These are phyloP conservation scores for Trididemnum clinides DNA, from an alignment of 23 tunicate genomes.

Conservation along the genomic window DNA sequence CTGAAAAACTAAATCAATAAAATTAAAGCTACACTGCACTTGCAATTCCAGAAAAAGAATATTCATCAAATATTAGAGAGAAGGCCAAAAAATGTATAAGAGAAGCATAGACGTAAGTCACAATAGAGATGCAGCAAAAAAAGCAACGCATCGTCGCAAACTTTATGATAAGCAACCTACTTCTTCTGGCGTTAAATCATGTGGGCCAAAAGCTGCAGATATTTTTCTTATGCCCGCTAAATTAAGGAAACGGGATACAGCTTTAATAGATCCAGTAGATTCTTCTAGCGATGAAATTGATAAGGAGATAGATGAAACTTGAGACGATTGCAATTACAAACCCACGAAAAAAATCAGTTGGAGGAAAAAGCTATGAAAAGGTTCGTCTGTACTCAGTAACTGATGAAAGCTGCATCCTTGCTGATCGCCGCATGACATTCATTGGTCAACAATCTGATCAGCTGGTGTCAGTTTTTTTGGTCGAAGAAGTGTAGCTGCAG, in stretches of 20 bases:
- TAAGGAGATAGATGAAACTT: no score
- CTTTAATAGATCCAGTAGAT: neutral
- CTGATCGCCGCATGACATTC: slow-evolving; percentile 1
- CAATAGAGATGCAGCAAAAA: neutral
- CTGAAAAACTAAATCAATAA: neutral
- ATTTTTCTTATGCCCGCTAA: neutral
- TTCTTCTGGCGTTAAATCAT: neutral
- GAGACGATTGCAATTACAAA: neutral
- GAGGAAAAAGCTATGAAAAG: slow-evolving; percentile 8
- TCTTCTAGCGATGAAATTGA: neutral
- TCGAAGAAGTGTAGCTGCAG: no score
- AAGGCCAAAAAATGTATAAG: neutral
- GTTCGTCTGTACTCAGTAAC: neutral
- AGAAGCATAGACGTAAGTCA: neutral
- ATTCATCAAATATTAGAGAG: neutral
- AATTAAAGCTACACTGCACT: neutral
- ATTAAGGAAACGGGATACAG: neutral
- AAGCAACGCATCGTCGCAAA: neutral
- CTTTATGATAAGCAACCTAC: neutral
- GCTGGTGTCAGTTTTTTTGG: no score
- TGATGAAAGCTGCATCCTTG: neutral
- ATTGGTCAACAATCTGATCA: slow-evolving; percentile 12
- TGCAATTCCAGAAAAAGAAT: neutral
- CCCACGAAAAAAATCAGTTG: neutral
- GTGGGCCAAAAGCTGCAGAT: neutral